These are phyloP conservation scores for Cephus rjabovi DNA, from an alignment of 2,888 invertebrate species.

Conservation along the genomic window DNA sequence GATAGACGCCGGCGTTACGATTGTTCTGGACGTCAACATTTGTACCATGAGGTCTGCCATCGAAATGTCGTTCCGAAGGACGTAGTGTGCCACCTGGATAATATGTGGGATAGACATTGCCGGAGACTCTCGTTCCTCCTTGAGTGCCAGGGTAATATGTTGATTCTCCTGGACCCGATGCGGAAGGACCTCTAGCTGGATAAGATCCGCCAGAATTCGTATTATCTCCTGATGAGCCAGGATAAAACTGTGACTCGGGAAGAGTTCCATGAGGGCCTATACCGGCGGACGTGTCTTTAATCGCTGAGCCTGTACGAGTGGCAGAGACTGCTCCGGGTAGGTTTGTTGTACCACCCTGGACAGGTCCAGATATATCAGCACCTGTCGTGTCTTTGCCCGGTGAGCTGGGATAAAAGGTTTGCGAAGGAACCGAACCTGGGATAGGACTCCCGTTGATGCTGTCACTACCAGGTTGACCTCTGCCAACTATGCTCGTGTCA, in stretches of 20 bases:
- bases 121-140: neutral
- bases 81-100: neutral
- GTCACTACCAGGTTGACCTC: neutral
- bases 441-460: neutral
- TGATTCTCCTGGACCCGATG: neutral
- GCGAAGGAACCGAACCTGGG: neutral
- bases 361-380: neutral
- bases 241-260: neutral
- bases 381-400: neutral
- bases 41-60: neutral
- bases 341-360: neutral
- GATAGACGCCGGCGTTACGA: neutral
- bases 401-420: neutral
- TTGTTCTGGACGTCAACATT: neutral
- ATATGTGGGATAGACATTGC: neutral
- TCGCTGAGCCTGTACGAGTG: neutral
- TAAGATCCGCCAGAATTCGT: neutral
- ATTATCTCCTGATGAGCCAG: neutral
- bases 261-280: neutral
- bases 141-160: neutral
- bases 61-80: neutral
- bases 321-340: neutral
- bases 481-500: neutral
- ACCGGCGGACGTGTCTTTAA: neutral
- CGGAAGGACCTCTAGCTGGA: neutral